phyloP scores from a whole-genome alignment of 2,888 invertebrate genomes.

The Steinernema scapterisci region DNA sequence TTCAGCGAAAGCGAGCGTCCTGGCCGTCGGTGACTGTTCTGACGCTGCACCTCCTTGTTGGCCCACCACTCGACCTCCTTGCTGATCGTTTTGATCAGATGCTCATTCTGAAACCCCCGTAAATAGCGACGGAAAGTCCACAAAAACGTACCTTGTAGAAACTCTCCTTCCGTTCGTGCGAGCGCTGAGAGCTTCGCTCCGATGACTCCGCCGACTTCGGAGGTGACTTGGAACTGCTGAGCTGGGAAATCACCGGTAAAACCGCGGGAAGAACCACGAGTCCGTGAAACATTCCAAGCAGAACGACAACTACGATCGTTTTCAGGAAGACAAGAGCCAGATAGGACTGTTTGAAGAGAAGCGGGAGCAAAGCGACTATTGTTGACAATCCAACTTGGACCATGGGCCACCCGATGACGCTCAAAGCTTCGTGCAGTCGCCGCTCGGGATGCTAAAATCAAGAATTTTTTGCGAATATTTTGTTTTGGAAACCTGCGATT shows the following conservation, averaged over 20 bases:
- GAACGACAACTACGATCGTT: conserved; percentile 56
- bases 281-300: conserved; percentile 62
- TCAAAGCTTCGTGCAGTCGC: conserved; percentile 54
- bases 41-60: conserved; percentile 28
- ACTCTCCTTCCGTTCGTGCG: conserved; percentile 54
- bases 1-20: conserved; percentile 24
- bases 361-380: conserved; percentile 58
- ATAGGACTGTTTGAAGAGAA: conserved; percentile 62
- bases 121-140: background rate
- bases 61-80: conserved; percentile 40
- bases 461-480: background rate
- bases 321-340: conserved; percentile 62
- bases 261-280: conserved; percentile 58
- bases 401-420: conserved; percentile 61
- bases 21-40: background rate
- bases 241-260: conserved; percentile 40
- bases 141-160: conserved; percentile 50
- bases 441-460: conserved; percentile 49
- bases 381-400: conserved; percentile 61
- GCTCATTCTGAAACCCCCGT: conserved; percentile 41
- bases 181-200: conserved; percentile 51
- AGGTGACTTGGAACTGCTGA: background rate
- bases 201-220: conserved; percentile 43
- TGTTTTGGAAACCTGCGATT: conserved; percentile 42
- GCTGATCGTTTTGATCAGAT: conserved; percentile 41